Base-by-base conservation (phyloP, 2,797 vertebrate species). In the Chaetodon trifasciatus region DNA sequence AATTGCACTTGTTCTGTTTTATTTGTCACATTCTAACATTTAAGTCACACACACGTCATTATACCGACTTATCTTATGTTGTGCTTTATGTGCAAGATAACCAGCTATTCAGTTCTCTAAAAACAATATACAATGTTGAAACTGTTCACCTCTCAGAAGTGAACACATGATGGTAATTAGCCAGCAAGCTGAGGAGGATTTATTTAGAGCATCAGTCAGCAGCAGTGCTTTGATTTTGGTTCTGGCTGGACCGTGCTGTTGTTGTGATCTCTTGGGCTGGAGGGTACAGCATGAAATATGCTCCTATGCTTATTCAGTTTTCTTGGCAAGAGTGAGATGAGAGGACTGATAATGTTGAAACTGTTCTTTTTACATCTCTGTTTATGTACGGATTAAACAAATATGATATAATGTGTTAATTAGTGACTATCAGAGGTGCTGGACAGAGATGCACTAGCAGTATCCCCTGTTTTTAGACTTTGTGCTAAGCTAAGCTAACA, bases 91-190 rank as follows among this genome's bases (percentile, higher is more conserved):
- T 17, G 28, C 13, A 72, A 65, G 4, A 23, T 60, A 35, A 60
- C 28, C 6, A 61, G 40, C 12, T 13, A 10, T 47, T 64, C 53
- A 40, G 35, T 15, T 74, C 42, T 75, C 4, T 46, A 47, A 42
- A 72, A 71, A n/a, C 49, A 56, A 50, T 60, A 50, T n/a, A 55
- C 32, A 56, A 2, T 1, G 0, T 32, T 16, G 17, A 61, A 2
- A 8, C 17, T 35, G 9, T 79, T 62, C 1, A 35, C 19, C 28
- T 60, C 37, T 55, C 35, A 55, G 11, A 50, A 12, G 17, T 17
- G 1, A 17, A 65, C 67, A 73, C 78, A 70, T 83, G 72, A 76
- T 75, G 35, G 24, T 66, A 65, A 75, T 83, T 58, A 81, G 56
- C 56, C 56, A 60, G 39, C 60, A 47, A 50, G 70, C 61, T 50